Percentiles rank a stretch among this genome's conserved stretches.
These are phyloP conservation scores for Microtus ochrogaster DNA, from an alignment of 2,113 vertebrate species.

Conservation along the genomic window DNA sequence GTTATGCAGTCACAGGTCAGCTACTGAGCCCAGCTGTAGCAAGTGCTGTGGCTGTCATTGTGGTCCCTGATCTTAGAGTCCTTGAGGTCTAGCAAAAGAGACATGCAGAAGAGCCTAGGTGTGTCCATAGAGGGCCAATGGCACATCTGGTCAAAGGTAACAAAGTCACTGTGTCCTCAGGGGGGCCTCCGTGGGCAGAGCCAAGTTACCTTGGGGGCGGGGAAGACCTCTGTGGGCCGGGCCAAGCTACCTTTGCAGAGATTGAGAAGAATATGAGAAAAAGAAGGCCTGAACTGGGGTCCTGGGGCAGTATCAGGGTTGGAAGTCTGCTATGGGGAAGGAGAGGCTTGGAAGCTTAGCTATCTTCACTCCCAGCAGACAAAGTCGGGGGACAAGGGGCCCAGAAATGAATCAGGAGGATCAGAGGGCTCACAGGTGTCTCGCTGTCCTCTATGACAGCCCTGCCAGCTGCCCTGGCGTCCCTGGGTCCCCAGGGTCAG, in stretches of 20 bases:
- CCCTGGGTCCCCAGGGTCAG: constrained; percentile 84
- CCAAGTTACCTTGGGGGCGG: background rate
- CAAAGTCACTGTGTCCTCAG: background rate
- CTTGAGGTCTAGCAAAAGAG: background rate
- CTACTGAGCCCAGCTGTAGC: background rate
- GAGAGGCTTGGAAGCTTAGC: background rate
- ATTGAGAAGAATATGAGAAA: background rate
- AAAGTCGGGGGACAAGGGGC: background rate
- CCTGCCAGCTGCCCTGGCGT: constrained; percentile 79
- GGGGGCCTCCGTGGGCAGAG: background rate
- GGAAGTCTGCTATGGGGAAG: background rate
- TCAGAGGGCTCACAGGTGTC: background rate
- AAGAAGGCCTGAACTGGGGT: background rate
- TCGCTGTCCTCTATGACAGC: background rate
- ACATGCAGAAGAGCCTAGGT: background rate
- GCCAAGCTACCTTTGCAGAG: background rate
- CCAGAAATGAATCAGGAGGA: background rate
- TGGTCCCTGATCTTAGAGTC: background rate
- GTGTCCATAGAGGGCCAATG: background rate
- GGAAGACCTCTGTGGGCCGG: background rate
- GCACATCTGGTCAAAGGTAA: background rate
- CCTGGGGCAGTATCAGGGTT: too few relatives aligned
- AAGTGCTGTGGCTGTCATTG: too few relatives aligned
- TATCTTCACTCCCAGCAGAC: background rate
- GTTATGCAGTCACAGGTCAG: background rate